phyloP scores from a whole-genome alignment of 2,113 vertebrate genomes.

The Pygathrix nemaeus region DNA sequence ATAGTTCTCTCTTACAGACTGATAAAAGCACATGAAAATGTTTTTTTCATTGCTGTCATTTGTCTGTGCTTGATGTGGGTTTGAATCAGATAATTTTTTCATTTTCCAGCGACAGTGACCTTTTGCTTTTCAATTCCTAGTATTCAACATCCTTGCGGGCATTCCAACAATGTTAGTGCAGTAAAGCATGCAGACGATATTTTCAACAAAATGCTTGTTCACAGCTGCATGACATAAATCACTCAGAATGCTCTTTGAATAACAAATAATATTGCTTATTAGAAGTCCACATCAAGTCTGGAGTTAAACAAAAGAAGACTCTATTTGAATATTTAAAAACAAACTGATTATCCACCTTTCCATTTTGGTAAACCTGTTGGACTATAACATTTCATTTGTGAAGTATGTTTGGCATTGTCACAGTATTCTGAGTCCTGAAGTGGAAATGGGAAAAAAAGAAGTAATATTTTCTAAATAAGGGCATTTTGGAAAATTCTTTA shows the following conservation, averaged over 20 bases:
- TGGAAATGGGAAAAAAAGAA: conserved; percentile 53
- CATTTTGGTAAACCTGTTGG: conserved; percentile 66
- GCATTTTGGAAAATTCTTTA: not conserved
- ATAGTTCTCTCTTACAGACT: not conserved
- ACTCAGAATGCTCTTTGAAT: conserved; percentile 71
- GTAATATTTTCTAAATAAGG: conserved; percentile 52
- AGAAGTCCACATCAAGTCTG: conserved; percentile 74
- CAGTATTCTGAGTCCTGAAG: conserved; percentile 18
- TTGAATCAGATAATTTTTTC: conserved; percentile 52
- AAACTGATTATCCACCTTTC: conserved; percentile 28
- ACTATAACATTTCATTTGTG: not conserved
- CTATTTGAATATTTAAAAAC: conserved; percentile 29
- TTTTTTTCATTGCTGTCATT: not conserved
- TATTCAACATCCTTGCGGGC: conserved; percentile 54
- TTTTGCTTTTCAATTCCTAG: conserved; percentile 73
- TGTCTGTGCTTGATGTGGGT: conserved; percentile 65
- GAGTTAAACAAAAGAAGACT: conserved; percentile 72
- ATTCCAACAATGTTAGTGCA: conserved; percentile 70
- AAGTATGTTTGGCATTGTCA: not conserved
- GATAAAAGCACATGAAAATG: not conserved
- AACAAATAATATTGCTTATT: conserved; percentile 71
- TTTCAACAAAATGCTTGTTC: conserved; percentile 77
- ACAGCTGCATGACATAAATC: conserved; percentile 81
- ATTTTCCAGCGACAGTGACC: conserved; percentile 68
- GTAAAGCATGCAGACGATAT: conserved; percentile 63